phyloP scores from a whole-genome alignment of 2,888 invertebrate species.

The Microctonus brassicae region DNA sequence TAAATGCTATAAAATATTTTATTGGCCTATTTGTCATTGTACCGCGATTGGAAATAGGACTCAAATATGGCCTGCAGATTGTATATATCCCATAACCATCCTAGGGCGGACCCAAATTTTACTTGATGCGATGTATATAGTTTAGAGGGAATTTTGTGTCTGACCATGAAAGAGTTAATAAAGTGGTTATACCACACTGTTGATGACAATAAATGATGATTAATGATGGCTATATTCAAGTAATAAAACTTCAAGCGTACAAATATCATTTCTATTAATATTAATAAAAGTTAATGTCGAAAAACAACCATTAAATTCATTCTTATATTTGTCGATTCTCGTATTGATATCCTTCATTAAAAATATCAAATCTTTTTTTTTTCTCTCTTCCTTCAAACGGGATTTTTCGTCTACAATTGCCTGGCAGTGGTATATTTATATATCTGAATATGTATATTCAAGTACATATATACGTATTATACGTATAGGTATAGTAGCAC shows the following conservation, averaged over 20 bases:
- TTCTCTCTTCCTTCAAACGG: too few species aligned
- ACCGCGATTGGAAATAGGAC: neutral
- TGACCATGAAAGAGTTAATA: neutral
- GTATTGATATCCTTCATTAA: neutral
- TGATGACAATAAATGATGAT: neutral
- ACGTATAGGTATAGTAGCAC: constrained; percentile 26
- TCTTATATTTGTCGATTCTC: neutral
- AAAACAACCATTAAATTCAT: neutral
- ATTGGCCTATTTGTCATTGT: neutral
- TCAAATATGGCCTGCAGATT: neutral
- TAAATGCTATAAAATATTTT: neutral
- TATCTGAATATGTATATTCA: too few species aligned
- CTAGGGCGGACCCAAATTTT: neutral
- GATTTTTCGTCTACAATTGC: neutral
- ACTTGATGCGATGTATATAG: neutral
- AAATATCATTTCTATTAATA: constrained; percentile 1
- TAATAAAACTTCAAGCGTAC: neutral
- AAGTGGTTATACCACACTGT: neutral
- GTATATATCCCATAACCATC: too few species aligned
- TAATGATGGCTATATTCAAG: neutral
- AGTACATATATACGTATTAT: neutral
- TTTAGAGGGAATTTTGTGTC: neutral
- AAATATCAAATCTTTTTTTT: too few species aligned
- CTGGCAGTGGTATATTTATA: too few species aligned
- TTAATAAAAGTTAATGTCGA: neutral